Conservation (phyloP, 2,113 vertebrate genomes). For the Oryctolagus cuniculus region mOryCun1.1 NC_091445.1:23435501-23436000, state of each 20-base stretch:
- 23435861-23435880: constrained; percentile 36
- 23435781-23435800: constrained; percentile 9
- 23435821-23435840: neutral
- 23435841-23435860: constrained; percentile 19
- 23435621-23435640: neutral
- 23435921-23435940: neutral
- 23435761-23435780: constrained; percentile 1
- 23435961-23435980: constrained; percentile 47
- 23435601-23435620: too few relatives aligned
- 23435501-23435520: too few relatives aligned
- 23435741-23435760: constrained; percentile 32
- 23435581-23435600: too few relatives aligned
- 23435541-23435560: too few relatives aligned
- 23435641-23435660: neutral
- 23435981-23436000: neutral
- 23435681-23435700: neutral
- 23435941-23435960: neutral
- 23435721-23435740: neutral
- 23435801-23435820: neutral
- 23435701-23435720: constrained; percentile 33
- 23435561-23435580: too few relatives aligned
- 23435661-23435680: neutral
- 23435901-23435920: neutral
- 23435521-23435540: too few relatives aligned
- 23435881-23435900: neutral